phyloP scores from a whole-genome alignment of 1,140 invertebrate genomes.

The Saccostrea glomerata region DNA sequence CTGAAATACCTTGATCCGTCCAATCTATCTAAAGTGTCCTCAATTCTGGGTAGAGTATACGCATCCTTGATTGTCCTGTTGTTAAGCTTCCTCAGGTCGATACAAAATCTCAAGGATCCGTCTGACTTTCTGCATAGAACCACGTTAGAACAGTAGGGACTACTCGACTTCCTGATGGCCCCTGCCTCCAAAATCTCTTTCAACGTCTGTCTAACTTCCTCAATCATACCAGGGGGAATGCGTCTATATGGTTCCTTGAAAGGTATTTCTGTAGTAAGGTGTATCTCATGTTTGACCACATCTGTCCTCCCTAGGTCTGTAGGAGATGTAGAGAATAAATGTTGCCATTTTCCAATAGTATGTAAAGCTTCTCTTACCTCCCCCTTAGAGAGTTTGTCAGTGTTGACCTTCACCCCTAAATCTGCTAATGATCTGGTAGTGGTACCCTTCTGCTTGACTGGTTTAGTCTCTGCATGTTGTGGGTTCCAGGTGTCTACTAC shows the following conservation, averaged over 20 bases:
- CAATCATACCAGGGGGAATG: constrained; percentile 33
- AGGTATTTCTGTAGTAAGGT: constrained; percentile 28
- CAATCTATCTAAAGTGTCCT: constrained; percentile 77
- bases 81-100: constrained; percentile 80
- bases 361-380: background rate
- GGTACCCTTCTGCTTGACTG: background rate
- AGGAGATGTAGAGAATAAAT: background rate
- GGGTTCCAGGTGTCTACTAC: background rate
- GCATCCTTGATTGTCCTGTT: constrained; percentile 78
- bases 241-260: constrained; percentile 46
- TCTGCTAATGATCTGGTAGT: background rate
- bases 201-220: constrained; percentile 29
- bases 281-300: constrained; percentile 44
- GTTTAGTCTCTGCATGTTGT: background rate
- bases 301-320: constrained; percentile 32
- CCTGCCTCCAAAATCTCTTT: constrained; percentile 32
- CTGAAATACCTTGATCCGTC: constrained; percentile 75
- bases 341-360: background rate
- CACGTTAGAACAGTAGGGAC: constrained; percentile 40
- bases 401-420: background rate
- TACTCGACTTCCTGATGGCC: background rate
- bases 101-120: constrained; percentile 68
- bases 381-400: background rate
- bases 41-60: constrained; percentile 80
- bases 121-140: constrained; percentile 26